phyloP scores from a whole-genome alignment of 2,113 vertebrate genomes.

The Scomber colias region DNA sequence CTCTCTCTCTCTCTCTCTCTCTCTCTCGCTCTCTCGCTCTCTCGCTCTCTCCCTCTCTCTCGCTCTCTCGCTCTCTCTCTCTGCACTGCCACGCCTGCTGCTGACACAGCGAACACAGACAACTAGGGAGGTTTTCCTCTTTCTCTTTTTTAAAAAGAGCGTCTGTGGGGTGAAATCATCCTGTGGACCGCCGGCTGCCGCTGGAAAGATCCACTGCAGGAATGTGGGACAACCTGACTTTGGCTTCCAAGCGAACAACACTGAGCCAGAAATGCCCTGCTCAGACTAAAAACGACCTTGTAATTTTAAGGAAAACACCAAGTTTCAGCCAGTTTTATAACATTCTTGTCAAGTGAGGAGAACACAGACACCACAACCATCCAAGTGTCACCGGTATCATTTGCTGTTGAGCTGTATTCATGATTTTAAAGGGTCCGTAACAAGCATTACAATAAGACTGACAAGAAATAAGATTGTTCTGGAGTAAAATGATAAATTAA shows the following conservation, averaged over 20 bases:
- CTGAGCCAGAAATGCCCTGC: constrained; percentile 52
- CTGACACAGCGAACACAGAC: constrained; percentile 79
- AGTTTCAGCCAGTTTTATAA: constrained; percentile 42
- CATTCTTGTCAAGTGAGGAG: constrained; percentile 39
- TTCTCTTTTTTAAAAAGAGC: constrained; percentile 41
- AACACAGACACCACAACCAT: constrained; percentile 54
- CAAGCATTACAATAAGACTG: background rate
- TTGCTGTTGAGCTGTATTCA: background rate
- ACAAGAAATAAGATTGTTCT: no score
- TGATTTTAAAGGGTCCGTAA: constrained; percentile 1
- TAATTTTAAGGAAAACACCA: constrained; percentile 65
- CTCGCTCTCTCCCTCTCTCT: background rate
- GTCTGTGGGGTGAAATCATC: constrained; percentile 75
- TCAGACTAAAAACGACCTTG: constrained; percentile 40
- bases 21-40: no score
- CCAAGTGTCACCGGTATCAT: background rate
- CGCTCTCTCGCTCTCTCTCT: constrained; percentile 44
- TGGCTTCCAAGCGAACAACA: constrained; percentile 51
- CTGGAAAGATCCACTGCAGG: constrained; percentile 75
- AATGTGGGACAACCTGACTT: constrained; percentile 71
- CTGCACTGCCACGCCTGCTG: constrained; percentile 76
- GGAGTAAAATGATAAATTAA: no score
- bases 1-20: no score
- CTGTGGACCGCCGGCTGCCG: constrained; percentile 42
- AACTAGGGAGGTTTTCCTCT: constrained; percentile 70